Evolutionary conservation across 2,797 vertebrate genomes (phyloP).

Genomic region (Limosa lapponica): DNA sequence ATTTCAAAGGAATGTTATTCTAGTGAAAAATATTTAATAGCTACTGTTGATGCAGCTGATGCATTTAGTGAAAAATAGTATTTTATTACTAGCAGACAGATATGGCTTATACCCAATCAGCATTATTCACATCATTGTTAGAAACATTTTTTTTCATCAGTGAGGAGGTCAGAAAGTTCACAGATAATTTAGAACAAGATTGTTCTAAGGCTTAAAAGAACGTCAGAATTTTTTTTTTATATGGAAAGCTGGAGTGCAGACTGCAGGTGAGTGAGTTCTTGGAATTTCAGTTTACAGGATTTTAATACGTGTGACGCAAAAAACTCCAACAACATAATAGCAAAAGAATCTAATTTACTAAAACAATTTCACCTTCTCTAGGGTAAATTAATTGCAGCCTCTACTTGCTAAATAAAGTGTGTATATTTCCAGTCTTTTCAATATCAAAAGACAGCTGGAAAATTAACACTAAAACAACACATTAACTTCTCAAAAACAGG

Average conservation of each 20-base stretch:
- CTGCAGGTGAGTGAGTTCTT: not conserved
- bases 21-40: not conserved
- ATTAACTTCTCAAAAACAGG: not conserved
- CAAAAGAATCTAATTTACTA: not conserved
- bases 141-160: not conserved
- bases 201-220: not conserved
- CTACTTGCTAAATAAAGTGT: not conserved
- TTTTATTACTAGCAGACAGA: not conserved
- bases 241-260: not conserved
- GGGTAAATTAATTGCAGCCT: not conserved
- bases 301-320: not conserved
- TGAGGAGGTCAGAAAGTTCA: not conserved
- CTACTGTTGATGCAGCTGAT: not conserved
- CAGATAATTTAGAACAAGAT: not conserved
- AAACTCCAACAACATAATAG: not conserved
- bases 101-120: not conserved
- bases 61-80: not conserved
- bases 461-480: not conserved
- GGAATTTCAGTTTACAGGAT: not conserved
- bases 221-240: not conserved
- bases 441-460: not conserved
- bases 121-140: not conserved
- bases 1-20: not conserved
- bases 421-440: not conserved
- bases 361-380: not conserved